Percentiles rank a stretch among this genome's conserved stretches.
These are phyloP conservation scores for Drosophila infuscata DNA, from an alignment of 2,888 invertebrate species.

Conservation along the genomic window DNA sequence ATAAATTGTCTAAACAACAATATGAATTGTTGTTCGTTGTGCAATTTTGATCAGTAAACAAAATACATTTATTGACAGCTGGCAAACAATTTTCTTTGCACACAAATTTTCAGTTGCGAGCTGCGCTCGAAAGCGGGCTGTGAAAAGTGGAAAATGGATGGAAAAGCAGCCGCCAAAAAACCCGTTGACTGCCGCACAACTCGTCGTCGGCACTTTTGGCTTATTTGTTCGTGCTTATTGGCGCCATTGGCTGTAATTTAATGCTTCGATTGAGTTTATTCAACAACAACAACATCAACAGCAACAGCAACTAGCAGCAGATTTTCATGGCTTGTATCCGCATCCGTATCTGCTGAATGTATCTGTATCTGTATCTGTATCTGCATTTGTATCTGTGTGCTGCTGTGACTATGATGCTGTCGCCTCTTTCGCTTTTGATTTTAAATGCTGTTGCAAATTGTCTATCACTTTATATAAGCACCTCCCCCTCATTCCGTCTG, in stretches of 20 bases:
- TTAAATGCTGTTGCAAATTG: constrained; percentile 44
- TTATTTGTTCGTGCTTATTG: constrained; percentile 59
- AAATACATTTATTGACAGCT: constrained; percentile 57
- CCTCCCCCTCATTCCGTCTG: no score
- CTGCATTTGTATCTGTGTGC: neutral
- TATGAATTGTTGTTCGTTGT: constrained; percentile 50
- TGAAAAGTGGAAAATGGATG: neutral
- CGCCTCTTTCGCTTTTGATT: constrained; percentile 21
- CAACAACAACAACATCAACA: constrained; percentile 47
- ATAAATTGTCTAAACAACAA: constrained; percentile 29
- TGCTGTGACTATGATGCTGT: constrained; percentile 2
- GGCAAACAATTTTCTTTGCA: constrained; percentile 56
- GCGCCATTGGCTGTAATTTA: constrained; percentile 73
- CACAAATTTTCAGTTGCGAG: constrained; percentile 33
- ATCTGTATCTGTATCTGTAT: constrained; percentile 7
- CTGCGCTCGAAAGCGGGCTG: constrained; percentile 42
- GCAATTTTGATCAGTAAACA: constrained; percentile 53
- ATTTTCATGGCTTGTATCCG: constrained; percentile 32
- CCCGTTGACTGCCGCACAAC: constrained; percentile 15
- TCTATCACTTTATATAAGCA: constrained; percentile 11
- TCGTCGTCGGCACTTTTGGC: constrained; percentile 33
- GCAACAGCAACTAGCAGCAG: constrained; percentile 32
- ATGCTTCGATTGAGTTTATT: constrained; percentile 75
- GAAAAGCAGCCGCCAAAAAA: constrained; percentile 10
- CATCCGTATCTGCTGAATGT: constrained; percentile 9